These are phyloP conservation scores for Steinernema feltiae DNA, from an alignment of 1,140 invertebrate species.

Conservation along the genomic window DNA sequence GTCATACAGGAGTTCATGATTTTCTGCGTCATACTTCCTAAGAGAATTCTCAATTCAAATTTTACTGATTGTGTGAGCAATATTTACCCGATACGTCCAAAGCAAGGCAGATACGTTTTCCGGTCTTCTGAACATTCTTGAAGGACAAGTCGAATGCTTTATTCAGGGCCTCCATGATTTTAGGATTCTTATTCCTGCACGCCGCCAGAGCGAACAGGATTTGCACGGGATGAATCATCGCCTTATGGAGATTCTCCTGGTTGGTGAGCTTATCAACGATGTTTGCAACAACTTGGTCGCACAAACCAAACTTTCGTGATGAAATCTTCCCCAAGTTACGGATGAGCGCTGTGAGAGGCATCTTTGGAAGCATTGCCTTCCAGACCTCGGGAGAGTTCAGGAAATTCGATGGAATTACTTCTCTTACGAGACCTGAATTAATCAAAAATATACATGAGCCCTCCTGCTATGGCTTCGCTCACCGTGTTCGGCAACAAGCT, in stretches of 20 bases:
- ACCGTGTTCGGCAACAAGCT: slow-evolving; percentile 60
- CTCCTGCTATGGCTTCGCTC: too few species aligned
- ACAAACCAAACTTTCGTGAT: too few species aligned
- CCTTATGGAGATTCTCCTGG: slow-evolving; percentile 59
- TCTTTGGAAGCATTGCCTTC: slow-evolving; percentile 64
- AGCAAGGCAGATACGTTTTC: slow-evolving; percentile 64
- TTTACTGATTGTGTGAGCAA: slow-evolving; percentile 60
- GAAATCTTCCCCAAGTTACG: slow-evolving; percentile 67
- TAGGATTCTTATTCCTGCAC: slow-evolving; percentile 59
- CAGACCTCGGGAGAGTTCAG: slow-evolving; percentile 67
- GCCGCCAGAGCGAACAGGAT: slow-evolving; percentile 63
- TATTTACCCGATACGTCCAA: slow-evolving; percentile 63
- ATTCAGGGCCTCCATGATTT: slow-evolving; percentile 56
- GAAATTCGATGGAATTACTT: slow-evolving; percentile 67
- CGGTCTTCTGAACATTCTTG: slow-evolving; percentile 62
- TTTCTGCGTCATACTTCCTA: too few species aligned
- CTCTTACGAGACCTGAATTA: slow-evolving; percentile 55
- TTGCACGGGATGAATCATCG: slow-evolving; percentile 64
- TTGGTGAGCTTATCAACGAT: slow-evolving; percentile 60
- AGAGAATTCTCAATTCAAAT: too few species aligned
- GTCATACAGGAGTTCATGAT: slow-evolving; percentile 59
- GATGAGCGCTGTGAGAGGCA: slow-evolving; percentile 64
- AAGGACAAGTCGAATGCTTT: slow-evolving; percentile 59
- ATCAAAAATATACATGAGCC: too few species aligned
- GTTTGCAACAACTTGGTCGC: background rate